Base-by-base conservation (phyloP, 2,113 vertebrate genomes). In the Pao palembangensis region DNA sequence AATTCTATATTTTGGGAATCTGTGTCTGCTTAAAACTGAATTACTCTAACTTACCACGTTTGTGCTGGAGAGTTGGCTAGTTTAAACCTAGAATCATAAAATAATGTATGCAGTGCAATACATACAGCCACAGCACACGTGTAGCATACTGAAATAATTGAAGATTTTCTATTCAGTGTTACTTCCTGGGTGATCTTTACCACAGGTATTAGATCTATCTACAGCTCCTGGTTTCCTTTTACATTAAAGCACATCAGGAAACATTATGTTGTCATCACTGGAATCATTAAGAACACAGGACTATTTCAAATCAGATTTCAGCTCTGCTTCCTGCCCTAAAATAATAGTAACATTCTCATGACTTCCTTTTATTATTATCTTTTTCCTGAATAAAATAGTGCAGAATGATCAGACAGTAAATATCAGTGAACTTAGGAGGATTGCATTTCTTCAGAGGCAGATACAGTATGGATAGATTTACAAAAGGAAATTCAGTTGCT, bases 241-340 rank as follows among this genome's bases (percentile, higher is more conserved):
- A 64, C 66, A 64, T 52, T 51, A 71, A 61, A 58, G 65, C 23
- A 58, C 38, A 43, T 17, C 48, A 15, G 18, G 12, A 31, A 53
- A 61, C 28, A 75, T 83, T 78, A 79, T 34, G 7, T 46, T 81
- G 71, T 77, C 80, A 79, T 46, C 75, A 75, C 72, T 6, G 41
- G 41, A 58, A 64, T 14, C 43, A 60, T 64, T 49, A 31, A 58
- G 53, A 69, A 58, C 46, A 63, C 48, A 69, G 31, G 46, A 55
- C 34, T 66, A 53, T 66, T 80, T 47, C 15, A 16, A 66, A 64
- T 63, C 68, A 73, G 43, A 58, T 71, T 65, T 75, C 64, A 51
- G 17, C 43, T 63, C 23, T 21, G 31, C 34, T 62, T 28, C 59
- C 44, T 41, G 43, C 8, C 28, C 48, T 43, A 41, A 43, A 54